phyloP scores from a whole-genome alignment of 2,113 vertebrate species.

The Monarcha castaneiventris region DNA sequence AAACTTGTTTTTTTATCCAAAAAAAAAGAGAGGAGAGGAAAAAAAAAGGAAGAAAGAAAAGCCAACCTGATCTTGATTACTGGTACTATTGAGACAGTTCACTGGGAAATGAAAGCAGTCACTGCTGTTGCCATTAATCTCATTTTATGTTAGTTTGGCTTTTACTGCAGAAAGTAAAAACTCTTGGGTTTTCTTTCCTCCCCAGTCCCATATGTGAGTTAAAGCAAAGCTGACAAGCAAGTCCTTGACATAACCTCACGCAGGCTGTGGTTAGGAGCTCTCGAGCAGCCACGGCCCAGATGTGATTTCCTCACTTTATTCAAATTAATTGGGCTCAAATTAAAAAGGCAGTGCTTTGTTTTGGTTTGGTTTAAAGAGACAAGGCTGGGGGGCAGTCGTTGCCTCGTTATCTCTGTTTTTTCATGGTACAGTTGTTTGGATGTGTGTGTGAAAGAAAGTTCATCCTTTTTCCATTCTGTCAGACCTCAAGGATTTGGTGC shows the following conservation, averaged over 20 bases:
- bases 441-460: not conserved
- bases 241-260: conserved; percentile 50
- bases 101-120: conserved; percentile 53
- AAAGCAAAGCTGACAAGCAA: conserved; percentile 52
- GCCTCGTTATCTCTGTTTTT: not conserved
- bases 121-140: conserved; percentile 44
- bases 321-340: conserved; percentile 47
- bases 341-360: not conserved
- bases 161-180: conserved; percentile 53
- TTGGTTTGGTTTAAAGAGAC: conserved; percentile 12
- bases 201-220: not conserved
- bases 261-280: not conserved
- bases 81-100: conserved; percentile 43
- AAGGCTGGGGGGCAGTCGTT: not conserved
- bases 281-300: not conserved
- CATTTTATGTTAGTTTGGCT: conserved; percentile 55
- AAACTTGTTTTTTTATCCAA: not conserved
- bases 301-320: conserved; percentile 46
- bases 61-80: conserved; percentile 48
- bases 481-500: not conserved
- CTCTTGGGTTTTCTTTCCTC: conserved; percentile 32
- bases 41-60: not conserved
- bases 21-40: not conserved
- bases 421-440: not conserved
- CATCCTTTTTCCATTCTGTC: not conserved